A percentile compares a stretch with the other conserved stretches of the same genome.
phyloP scores from a whole-genome alignment of 2,888 invertebrate genomes.

The Schizaphis graminum region DNA sequence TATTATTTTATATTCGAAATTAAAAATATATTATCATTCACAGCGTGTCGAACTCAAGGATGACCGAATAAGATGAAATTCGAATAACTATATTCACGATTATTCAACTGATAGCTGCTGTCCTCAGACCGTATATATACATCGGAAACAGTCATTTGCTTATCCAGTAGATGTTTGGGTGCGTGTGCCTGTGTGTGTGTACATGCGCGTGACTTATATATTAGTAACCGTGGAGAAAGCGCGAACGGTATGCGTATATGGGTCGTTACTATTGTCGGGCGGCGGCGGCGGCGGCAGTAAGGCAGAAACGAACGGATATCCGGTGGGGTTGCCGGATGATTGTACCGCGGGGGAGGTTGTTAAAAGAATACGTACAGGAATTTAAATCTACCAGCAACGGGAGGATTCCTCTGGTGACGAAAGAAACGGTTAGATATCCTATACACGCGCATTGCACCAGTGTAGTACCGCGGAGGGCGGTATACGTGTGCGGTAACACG shows the following conservation, averaged over 20 bases:
- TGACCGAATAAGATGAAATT: background rate
- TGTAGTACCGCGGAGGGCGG: background rate
- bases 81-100: background rate
- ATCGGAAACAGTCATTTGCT: background rate
- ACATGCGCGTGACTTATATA: background rate
- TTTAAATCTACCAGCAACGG: constrained; percentile 26
- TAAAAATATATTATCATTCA: background rate
- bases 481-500: background rate
- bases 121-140: background rate
- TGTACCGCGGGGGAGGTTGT: background rate
- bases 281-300: background rate
- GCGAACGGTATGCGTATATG: background rate
- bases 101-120: background rate
- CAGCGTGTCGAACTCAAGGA: background rate
- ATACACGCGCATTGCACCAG: background rate
- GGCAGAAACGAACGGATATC: background rate
- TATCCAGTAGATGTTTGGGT: background rate
- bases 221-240: background rate
- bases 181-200: background rate
- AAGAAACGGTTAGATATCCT: constrained; percentile 3
- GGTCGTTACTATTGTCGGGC: background rate
- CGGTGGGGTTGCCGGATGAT: background rate
- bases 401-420: constrained; percentile 38
- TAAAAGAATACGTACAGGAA: constrained; percentile 46
- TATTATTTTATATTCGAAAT: background rate